A percentile compares a stretch with the other conserved stretches of the same genome.
Conservation (phyloP, 2,797 vertebrate genomes). For the Spinibarbus caldwelli region DNA sequence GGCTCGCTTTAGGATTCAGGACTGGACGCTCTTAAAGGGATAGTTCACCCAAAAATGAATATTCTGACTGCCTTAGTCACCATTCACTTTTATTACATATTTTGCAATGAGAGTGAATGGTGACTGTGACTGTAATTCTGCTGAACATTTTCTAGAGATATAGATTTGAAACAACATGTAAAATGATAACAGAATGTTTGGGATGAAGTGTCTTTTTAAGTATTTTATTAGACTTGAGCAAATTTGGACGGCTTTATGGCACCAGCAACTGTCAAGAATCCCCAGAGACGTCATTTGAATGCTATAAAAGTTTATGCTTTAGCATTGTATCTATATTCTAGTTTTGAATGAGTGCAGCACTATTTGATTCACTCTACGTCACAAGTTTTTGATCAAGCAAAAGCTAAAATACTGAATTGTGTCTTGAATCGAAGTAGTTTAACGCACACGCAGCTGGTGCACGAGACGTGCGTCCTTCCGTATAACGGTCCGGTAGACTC, state of each 20-base stretch:
- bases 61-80: not conserved
- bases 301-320: not conserved
- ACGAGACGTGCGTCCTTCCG: slow-evolving; percentile 35
- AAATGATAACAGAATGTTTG: not conserved
- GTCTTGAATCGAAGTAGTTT: not conserved
- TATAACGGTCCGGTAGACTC: slow-evolving; percentile 87
- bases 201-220: not conserved
- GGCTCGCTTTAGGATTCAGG: not conserved
- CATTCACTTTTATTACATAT: not conserved
- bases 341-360: too few relatives aligned
- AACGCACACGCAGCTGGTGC: not conserved
- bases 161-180: not conserved
- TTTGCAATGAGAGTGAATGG: not conserved
- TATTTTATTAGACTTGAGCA: not conserved
- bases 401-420: not conserved
- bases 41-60: not conserved
- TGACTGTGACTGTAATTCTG: not conserved
- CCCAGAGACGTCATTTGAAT: not conserved
- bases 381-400: not conserved
- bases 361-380: not conserved
- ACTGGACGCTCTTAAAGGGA: slow-evolving; percentile 16
- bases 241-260: not conserved
- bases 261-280: not conserved
- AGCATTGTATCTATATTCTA: not conserved
- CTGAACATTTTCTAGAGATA: not conserved